Evolutionary conservation across 2,797 vertebrate species (phyloP).

Genomic region (Pagetopsis macropterus): DNA sequence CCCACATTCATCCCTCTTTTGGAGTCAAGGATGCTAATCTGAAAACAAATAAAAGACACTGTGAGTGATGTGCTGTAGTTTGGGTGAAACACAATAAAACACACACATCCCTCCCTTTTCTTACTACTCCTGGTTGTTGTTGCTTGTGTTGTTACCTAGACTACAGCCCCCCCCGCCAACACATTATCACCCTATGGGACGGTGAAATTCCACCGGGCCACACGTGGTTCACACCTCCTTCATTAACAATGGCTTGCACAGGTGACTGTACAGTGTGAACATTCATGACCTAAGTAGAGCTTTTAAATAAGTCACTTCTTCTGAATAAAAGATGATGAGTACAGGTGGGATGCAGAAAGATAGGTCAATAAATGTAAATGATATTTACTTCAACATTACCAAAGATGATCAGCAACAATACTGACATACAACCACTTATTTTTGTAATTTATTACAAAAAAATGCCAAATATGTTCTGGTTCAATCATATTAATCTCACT

Average conservation of each 20-base stretch:
- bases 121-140: constrained; percentile 9
- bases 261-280: constrained; percentile 40
- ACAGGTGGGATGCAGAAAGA: background rate
- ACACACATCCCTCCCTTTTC: background rate
- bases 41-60: constrained; percentile 49
- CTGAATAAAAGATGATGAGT: constrained; percentile 8
- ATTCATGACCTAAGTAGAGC: constrained; percentile 40
- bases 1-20: constrained; percentile 98
- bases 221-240: constrained; percentile 31
- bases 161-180: background rate
- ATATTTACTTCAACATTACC: too few species aligned
- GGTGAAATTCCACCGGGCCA: constrained; percentile 58
- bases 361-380: background rate
- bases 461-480: too few species aligned
- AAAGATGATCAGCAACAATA: too few species aligned
- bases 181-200: constrained; percentile 30
- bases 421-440: too few species aligned
- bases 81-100: background rate
- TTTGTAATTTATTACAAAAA: too few species aligned
- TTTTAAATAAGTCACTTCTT: constrained; percentile 31
- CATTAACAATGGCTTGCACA: constrained; percentile 46
- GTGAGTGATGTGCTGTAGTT: background rate
- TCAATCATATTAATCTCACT: too few species aligned
- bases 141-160: constrained; percentile 18
- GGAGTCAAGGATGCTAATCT: constrained; percentile 95